Evolutionary conservation across 2,888 invertebrate species (phyloP).

Genomic region (Aquatica leii): DNA sequence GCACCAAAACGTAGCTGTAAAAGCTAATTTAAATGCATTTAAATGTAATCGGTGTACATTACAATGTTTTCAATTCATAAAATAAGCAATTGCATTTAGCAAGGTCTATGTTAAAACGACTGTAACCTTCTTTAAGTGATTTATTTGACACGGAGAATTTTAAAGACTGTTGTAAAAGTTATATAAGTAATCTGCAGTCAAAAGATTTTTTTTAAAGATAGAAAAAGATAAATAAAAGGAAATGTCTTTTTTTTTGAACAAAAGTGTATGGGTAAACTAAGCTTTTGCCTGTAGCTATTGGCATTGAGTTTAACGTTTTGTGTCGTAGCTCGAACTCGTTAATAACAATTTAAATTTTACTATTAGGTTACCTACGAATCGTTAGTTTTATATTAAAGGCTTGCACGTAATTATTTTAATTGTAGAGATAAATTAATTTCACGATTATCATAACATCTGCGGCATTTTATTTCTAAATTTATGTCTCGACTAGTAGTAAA

Average conservation of each 20-base stretch:
- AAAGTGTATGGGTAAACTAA: not conserved
- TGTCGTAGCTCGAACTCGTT: conserved; percentile 6
- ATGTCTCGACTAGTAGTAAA: not conserved
- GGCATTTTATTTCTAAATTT: not conserved
- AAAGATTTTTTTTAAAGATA: conserved; percentile 13
- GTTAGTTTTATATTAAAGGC: conserved; percentile 6
- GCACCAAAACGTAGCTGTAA: too few relatives aligned
- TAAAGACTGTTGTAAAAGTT: conserved; percentile 15
- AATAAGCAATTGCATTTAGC: too few relatives aligned
- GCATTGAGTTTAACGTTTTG: conserved; percentile 1
- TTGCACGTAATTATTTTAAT: conserved; percentile 7
- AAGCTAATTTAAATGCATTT: too few relatives aligned
- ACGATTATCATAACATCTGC: conserved; percentile 7
- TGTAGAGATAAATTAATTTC: not conserved
- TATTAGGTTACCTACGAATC: conserved; percentile 3
- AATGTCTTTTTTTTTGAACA: conserved; percentile 9
- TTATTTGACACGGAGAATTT: conserved; percentile 9
- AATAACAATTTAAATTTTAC: not conserved
- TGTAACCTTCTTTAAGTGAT: conserved; percentile 9
- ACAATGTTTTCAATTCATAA: too few relatives aligned
- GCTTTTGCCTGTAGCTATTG: not conserved
- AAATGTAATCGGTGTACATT: too few relatives aligned
- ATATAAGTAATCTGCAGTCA: conserved; percentile 12
- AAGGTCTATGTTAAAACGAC: not conserved
- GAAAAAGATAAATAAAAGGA: conserved; percentile 15